Evolutionary conservation across 2,888 invertebrate genomes (phyloP), one percentile per base, ranked within the genome.

Genomic region (Spicauda simplicius): DNA sequence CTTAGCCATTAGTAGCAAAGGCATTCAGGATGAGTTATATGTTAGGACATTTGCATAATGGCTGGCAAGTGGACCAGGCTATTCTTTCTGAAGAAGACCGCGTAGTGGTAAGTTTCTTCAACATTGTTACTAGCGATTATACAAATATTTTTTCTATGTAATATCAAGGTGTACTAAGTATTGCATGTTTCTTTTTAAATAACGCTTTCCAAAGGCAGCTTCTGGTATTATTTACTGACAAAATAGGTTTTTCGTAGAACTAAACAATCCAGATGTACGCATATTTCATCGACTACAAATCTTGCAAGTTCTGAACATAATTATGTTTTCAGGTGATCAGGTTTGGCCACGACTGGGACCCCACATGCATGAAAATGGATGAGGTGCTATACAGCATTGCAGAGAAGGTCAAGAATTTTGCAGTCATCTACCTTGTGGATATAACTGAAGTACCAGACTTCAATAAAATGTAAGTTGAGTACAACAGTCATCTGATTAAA

Each of bases 311-410:
- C 3, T 45, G 7, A 19, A 45, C 19, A 8, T 45, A 0, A 37
- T 18, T 41, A 61, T 50, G 65, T 30, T 64, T 64, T 0, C 77
- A 97, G 97, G 97, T 97, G 0, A 99, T 99, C 71, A 95, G 99
- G 68, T 99, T 99, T 88, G 99, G 99, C 0, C 99, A 99, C 85
- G 99, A 99, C 94, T 99, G 99, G 99, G 99, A 99, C 85, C 99
- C 99, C 0, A 98, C 99, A 0, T 99, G 99, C 84, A 99, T 99
- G 99, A 98, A 99, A 91, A 99, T 99, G 99, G 99, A 99, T 80
- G 99, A 99, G 94, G 98, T 98, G 0, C 91, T 99, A 52, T 99
- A 98, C 87, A 98, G 97, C 80, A 98, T 99, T 63, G 98, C 98
- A 0, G 98, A 98, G 80, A 99, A 99, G 94, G 98, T 99, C 3